phyloP scores from a whole-genome alignment of 1,140 invertebrate genomes.

The Phymastichus coffea region DNA sequence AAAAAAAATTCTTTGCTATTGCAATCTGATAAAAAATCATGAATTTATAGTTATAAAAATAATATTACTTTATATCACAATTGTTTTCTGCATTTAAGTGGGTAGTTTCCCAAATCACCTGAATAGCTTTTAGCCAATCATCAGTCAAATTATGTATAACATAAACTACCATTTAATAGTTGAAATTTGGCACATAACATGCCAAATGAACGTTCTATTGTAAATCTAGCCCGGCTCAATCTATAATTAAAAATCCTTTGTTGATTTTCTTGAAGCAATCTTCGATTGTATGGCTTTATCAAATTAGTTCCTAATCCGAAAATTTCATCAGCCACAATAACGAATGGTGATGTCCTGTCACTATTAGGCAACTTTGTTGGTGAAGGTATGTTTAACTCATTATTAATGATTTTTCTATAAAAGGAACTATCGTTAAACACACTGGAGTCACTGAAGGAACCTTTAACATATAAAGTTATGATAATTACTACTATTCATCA shows the following conservation, averaged over 20 bases:
- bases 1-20: too few relatives aligned
- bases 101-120: too few relatives aligned
- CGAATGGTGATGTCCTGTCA: conserved; percentile 33
- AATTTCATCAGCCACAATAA: conserved; percentile 53
- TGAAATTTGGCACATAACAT: conserved; percentile 45
- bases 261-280: conserved; percentile 24
- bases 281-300: conserved; percentile 41
- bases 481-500: too few relatives aligned
- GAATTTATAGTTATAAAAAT: too few relatives aligned
- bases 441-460: neutral
- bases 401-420: neutral
- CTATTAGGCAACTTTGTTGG: neutral
- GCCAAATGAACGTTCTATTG: conserved; percentile 40
- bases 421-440: neutral
- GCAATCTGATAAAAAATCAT: too few relatives aligned
- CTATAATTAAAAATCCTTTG: too few relatives aligned
- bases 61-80: too few relatives aligned
- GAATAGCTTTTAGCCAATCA: too few relatives aligned
- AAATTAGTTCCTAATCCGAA: conserved; percentile 46
- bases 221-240: conserved; percentile 55
- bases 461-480: too few relatives aligned
- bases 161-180: conserved; percentile 44
- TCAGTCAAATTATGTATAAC: too few relatives aligned
- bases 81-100: too few relatives aligned
- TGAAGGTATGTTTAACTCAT: neutral